Evolutionary conservation across 2,888 invertebrate genomes (phyloP).

Genomic region (Zonitis immaculata): DNA sequence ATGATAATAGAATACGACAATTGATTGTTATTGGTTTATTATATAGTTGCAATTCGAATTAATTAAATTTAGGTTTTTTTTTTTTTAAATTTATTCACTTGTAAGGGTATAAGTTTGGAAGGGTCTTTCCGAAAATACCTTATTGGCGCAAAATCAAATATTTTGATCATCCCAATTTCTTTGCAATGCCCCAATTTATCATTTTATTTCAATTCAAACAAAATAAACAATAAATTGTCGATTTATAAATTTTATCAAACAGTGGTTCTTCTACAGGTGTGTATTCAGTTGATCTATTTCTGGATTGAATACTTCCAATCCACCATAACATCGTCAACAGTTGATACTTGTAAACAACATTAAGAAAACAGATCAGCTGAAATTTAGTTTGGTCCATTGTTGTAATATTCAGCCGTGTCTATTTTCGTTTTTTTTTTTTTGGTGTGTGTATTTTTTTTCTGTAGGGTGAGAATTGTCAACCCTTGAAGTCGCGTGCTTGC

Average conservation of each 20-base stretch:
- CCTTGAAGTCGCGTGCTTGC: conserved; percentile 31
- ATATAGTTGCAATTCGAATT: too few species aligned
- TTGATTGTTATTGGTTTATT: neutral
- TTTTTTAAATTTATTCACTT: too few species aligned
- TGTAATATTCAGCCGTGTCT: conserved; percentile 43
- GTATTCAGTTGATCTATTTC: conserved; percentile 21
- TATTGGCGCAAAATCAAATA: neutral
- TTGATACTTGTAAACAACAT: conserved; percentile 41
- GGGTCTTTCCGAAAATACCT: neutral
- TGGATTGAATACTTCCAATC: conserved; percentile 28
- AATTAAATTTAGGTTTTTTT: too few species aligned
- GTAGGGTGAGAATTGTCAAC: conserved; percentile 30
- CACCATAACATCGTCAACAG: conserved; percentile 36
- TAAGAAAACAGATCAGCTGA: conserved; percentile 47
- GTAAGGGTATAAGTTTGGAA: too few species aligned
- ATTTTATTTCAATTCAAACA: neutral
- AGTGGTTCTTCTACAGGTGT: conserved; percentile 27
- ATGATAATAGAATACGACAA: neutral
- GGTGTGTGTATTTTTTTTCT: conserved; percentile 21
- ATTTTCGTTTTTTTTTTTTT: too few species aligned
- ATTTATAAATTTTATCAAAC: conserved; percentile 14
- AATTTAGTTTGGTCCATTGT: conserved; percentile 48
- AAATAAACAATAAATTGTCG: conserved; percentile 4
- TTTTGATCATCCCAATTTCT: neutral
- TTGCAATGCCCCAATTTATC: neutral